Conservation (phyloP, 1,140 invertebrate species). For the Drosophila sechellia region DNA sequence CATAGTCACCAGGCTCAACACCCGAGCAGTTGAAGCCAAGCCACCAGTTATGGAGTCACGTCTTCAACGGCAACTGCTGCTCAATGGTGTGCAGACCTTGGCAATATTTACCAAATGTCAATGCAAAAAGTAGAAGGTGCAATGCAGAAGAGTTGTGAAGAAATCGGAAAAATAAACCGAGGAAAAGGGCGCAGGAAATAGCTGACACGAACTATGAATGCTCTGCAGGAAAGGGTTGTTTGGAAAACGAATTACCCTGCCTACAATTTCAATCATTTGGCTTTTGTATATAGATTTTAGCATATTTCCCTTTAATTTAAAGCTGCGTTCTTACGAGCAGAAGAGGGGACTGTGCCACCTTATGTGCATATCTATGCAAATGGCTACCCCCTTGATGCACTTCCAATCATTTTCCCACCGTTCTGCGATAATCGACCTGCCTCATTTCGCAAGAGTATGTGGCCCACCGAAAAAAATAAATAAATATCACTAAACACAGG, state of each 20-base stretch:
- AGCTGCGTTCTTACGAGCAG: background rate
- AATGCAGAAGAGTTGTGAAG: slow-evolving; percentile 50
- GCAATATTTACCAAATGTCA: slow-evolving; percentile 82
- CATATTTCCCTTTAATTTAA: background rate
- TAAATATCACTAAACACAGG: slow-evolving; percentile 79
- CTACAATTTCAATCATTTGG: background rate
- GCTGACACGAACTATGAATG: slow-evolving; percentile 26
- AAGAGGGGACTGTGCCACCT: background rate
- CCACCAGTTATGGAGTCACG: slow-evolving; percentile 52
- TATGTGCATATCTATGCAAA: background rate
- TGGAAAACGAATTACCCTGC: background rate
- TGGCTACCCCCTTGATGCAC: slow-evolving; percentile 6
- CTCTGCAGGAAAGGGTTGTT: slow-evolving; percentile 25
- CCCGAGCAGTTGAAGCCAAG: slow-evolving; percentile 6
- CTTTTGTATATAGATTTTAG: background rate
- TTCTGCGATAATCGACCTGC: background rate
- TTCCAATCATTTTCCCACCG: slow-evolving; percentile 13
- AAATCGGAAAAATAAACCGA: slow-evolving; percentile 30
- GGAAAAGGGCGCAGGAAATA: slow-evolving; percentile 30
- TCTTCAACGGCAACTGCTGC: slow-evolving; percentile 50
- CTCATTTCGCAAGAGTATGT: slow-evolving; percentile 46
- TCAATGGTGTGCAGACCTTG: slow-evolving; percentile 57
- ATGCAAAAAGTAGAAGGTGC: slow-evolving; percentile 74
- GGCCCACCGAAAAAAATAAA: slow-evolving; percentile 51
- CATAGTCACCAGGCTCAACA: slow-evolving; percentile 60